Evolutionary conservation across 1,140 invertebrate species (phyloP), one percentile per base, ranked within the genome.

Genomic region (Drosophila navojoa): DNA sequence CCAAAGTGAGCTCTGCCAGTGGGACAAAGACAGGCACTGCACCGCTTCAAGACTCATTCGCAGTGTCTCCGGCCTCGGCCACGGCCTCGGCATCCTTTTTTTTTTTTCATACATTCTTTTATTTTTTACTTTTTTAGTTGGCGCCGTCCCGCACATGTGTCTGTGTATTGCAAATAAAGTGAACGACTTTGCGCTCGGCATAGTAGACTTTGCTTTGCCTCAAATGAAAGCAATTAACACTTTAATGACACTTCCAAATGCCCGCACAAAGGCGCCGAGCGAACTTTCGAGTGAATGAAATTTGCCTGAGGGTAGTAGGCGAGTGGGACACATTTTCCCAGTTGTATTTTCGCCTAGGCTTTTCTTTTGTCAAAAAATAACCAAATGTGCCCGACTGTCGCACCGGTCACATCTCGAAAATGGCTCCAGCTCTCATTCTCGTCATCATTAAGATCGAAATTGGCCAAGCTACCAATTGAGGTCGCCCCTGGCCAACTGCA

Each of bases 241-340:
- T 87, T 87, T 86, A 86, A 86, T 81, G 82, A 87, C 81, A 86
- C 78, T 86, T 86, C 81, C 71, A 87, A 86, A 79, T 79, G 66
- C 64, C 19, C 53, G 10, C 55, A 59, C 54, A 58, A 40, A 58
- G 13, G 47, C 60, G 50, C 40, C 40, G 9, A 19, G 19, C 19
- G 2, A 19, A 19, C 19, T 19, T 19, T 19, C 19, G 19, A 44
- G 19, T 38, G 27, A 57, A 42, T 1, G 32, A 57, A 71, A 67
- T 15, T 9, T 15, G 22, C 32, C 45, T 19, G 19, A 1, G 19
- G 19, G 19, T 19, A 19, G 19, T 19, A 19, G 19, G 2, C 1
- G 19, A 2, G 19, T 19, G 19, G 19, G 19, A 19, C 19, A 40
- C 52, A 70, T 49, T 55, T 63, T 40, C 11, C 9, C 49, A 47